Conservation (phyloP, 2,888 invertebrate species). For the Pristionchus maxplancki region DNA sequence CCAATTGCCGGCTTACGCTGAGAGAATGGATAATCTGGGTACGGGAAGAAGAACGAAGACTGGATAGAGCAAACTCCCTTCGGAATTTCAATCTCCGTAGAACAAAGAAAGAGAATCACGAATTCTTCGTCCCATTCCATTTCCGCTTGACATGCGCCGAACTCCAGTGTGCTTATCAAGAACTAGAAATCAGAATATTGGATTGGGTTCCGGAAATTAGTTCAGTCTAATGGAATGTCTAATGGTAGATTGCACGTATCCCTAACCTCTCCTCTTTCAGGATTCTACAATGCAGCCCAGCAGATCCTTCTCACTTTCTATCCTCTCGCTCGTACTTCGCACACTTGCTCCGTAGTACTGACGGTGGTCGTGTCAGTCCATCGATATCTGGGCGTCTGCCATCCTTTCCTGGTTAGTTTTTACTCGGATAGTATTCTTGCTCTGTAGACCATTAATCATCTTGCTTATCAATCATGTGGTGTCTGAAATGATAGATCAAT, state of each 20-base stretch:
- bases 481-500: too few relatives aligned
- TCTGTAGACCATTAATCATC: not conserved
- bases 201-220: not conserved
- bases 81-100: not conserved
- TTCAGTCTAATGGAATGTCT: not conserved
- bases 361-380: slow-evolving; percentile 72
- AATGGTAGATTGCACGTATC: too few relatives aligned
- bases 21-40: slow-evolving; percentile 53
- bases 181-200: not conserved
- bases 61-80: not conserved
- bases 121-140: not conserved
- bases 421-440: not conserved
- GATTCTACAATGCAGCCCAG: slow-evolving; percentile 54
- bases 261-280: too few relatives aligned
- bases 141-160: not conserved
- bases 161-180: not conserved
- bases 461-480: too few relatives aligned
- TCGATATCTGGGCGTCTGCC: slow-evolving; percentile 73
- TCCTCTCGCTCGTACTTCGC: slow-evolving; percentile 66
- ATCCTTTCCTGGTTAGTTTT: slow-evolving; percentile 67
- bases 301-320: slow-evolving; percentile 62
- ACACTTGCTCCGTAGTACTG: slow-evolving; percentile 71
- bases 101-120: not conserved
- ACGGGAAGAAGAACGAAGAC: not conserved
- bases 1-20: slow-evolving; percentile 71